These are phyloP conservation scores for Gadus macrocephalus DNA, from an alignment of 2,113 vertebrate species.

Conservation along the genomic window DNA sequence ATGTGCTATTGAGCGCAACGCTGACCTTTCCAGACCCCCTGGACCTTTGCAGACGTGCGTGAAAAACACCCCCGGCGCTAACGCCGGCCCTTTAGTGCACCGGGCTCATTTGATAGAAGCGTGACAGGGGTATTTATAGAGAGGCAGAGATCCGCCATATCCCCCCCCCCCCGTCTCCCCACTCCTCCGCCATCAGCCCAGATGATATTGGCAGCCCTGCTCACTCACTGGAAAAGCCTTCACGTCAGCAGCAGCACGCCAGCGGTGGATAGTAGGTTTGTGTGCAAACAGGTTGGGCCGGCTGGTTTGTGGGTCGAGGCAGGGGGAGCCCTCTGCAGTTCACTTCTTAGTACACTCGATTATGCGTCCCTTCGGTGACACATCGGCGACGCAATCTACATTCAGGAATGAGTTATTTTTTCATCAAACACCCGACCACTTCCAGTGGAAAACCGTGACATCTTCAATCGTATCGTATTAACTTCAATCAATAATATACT, in stretches of 20 bases:
- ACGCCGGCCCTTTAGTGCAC: constrained; percentile 53
- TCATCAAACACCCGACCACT: constrained; percentile 36
- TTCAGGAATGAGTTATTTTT: constrained; percentile 42
- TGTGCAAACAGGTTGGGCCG: constrained; percentile 57
- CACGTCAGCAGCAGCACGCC: constrained; percentile 69
- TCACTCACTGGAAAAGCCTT: constrained; percentile 74
- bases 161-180: not conserved
- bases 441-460: constrained; percentile 31
- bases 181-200: constrained; percentile 39
- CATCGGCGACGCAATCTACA: constrained; percentile 40
- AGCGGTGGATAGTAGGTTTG: constrained; percentile 60
- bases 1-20: constrained; percentile 63
- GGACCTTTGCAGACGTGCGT: constrained; percentile 51
- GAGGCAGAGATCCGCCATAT: constrained; percentile 44
- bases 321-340: constrained; percentile 49
- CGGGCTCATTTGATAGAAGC: constrained; percentile 65
- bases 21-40: constrained; percentile 61
- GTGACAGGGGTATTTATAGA: constrained; percentile 72
- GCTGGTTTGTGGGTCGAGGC: constrained; percentile 49
- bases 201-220: constrained; percentile 68
- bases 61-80: constrained; percentile 56
- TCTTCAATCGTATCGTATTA: constrained; percentile 31
- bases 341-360: constrained; percentile 56
- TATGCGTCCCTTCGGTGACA: constrained; percentile 52
- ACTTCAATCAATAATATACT: constrained; percentile 26